Conservation (phyloP, 2,888 invertebrate genomes). For the Eristalinus sepulchralis region DNA sequence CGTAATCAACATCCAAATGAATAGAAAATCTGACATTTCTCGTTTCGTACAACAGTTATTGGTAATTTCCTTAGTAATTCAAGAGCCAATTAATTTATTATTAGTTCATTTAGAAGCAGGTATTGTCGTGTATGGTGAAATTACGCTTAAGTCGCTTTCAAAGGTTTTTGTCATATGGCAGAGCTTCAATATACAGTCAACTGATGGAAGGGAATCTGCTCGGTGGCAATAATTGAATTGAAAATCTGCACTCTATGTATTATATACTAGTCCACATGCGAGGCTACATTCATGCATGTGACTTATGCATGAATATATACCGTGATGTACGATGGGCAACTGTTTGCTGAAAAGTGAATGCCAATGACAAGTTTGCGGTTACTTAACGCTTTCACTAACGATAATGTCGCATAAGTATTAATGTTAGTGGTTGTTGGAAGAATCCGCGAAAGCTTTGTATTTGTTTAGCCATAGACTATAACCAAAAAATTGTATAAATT, state of each 20-base stretch:
- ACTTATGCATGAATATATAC: background rate
- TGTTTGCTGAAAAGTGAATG: constrained; percentile 19
- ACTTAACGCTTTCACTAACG: constrained; percentile 32
- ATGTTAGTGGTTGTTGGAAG: constrained; percentile 1
- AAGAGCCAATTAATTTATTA: constrained; percentile 40
- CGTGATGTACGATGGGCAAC: background rate
- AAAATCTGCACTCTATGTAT: constrained; percentile 18
- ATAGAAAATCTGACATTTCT: background rate
- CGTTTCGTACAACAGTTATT: background rate
- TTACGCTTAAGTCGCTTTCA: constrained; percentile 14
- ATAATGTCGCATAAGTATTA: background rate
- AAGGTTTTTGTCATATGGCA: constrained; percentile 15
- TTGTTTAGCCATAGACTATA: too few relatives aligned
- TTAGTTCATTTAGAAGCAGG: constrained; percentile 16
- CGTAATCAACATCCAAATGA: background rate
- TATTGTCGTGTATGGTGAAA: constrained; percentile 16
- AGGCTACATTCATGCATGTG: background rate
- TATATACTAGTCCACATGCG: background rate
- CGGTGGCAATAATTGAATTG: constrained; percentile 16
- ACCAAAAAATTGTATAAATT: too few relatives aligned
- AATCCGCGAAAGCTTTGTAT: too few relatives aligned
- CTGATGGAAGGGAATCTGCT: background rate
- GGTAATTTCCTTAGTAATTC: constrained; percentile 30
- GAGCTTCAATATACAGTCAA: background rate
- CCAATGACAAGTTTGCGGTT: constrained; percentile 29